Evolutionary conservation across 92 coral and sea anemone species (phyloP).

Genomic region (Heteractis magnifica): DNA sequence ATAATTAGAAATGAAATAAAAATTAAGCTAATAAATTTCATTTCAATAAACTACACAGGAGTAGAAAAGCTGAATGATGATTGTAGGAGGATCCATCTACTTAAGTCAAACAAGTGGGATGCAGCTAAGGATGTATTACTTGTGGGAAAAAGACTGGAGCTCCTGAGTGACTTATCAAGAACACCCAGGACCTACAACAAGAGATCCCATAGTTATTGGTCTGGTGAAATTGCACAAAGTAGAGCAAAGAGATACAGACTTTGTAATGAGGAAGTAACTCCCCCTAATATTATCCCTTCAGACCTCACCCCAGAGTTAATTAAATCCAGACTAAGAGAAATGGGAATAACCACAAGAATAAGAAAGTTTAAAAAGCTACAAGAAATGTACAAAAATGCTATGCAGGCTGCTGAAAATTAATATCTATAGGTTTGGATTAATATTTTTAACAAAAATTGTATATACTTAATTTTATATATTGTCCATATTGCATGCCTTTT

Average conservation of each 20-base stretch:
- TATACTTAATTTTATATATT: neutral
- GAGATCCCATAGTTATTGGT: neutral
- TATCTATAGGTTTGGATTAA: neutral
- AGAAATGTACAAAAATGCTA: constrained; percentile 2
- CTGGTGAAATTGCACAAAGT: neutral
- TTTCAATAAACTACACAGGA: constrained; percentile 12
- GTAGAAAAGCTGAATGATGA: constrained; percentile 59
- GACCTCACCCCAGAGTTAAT: neutral
- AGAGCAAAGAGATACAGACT: constrained; percentile 3
- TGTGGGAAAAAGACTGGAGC: constrained; percentile 41
- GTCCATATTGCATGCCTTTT: neutral
- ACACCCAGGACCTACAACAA: constrained; percentile 34
- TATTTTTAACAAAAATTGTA: no score
- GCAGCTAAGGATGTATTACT: constrained; percentile 54
- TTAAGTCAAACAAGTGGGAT: constrained; percentile 61
- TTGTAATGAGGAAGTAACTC: neutral
- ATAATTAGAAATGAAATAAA: neutral
- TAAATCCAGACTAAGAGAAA: neutral
- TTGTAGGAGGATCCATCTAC: constrained; percentile 53
- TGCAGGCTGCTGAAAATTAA: neutral
- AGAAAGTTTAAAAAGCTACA: neutral
- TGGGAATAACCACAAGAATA: constrained; percentile 1
- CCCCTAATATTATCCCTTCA: neutral
- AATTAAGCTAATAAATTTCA: neutral
- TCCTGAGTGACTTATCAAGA: constrained; percentile 31